A percentile compares a stretch with the other conserved stretches of the same genome.
Conservation (phyloP, 2,113 vertebrate genomes). For the Triplophysa tibetana region DNA sequence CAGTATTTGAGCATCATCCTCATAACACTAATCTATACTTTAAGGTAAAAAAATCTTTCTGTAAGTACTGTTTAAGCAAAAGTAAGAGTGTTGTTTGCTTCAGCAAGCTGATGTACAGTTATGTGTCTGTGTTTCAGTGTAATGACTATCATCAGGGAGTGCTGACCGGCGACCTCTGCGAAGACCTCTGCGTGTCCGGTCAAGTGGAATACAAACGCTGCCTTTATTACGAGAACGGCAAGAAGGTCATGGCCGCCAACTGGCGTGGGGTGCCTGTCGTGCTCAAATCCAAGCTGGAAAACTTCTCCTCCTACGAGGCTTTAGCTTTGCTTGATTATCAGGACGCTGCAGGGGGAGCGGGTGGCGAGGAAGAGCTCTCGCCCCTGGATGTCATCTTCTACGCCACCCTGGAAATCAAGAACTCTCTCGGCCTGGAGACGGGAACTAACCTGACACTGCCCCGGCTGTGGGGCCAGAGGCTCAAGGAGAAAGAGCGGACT, state of each 20-base stretch:
- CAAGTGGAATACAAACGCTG: constrained; percentile 86
- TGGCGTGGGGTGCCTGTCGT: constrained; percentile 87
- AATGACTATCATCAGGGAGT: constrained; percentile 80
- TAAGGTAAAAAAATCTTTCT: too few species aligned
- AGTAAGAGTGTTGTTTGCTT: too few species aligned
- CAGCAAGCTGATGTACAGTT: background rate
- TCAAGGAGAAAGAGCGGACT: constrained; percentile 65
- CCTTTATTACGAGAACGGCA: constrained; percentile 90
- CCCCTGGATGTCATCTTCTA: constrained; percentile 86
- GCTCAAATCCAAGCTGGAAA: constrained; percentile 91
- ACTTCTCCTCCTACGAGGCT: constrained; percentile 86
- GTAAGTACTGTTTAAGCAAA: too few species aligned
- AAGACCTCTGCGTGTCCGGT: constrained; percentile 85
- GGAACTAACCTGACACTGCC: constrained; percentile 72
- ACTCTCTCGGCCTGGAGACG: constrained; percentile 80
- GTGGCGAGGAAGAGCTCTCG: constrained; percentile 69
- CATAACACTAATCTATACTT: too few species aligned
- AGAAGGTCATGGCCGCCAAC: constrained; percentile 91
- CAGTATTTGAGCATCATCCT: too few species aligned
- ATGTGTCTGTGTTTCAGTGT: constrained; percentile 78
- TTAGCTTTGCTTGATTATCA: constrained; percentile 78
- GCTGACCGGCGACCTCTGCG: constrained; percentile 86
- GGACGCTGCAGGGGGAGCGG: constrained; percentile 59
- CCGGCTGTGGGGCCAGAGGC: constrained; percentile 76
- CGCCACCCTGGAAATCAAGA: constrained; percentile 86